Conservation (phyloP, 1,140 invertebrate genomes). For the Magallana ariakensis region DNA sequence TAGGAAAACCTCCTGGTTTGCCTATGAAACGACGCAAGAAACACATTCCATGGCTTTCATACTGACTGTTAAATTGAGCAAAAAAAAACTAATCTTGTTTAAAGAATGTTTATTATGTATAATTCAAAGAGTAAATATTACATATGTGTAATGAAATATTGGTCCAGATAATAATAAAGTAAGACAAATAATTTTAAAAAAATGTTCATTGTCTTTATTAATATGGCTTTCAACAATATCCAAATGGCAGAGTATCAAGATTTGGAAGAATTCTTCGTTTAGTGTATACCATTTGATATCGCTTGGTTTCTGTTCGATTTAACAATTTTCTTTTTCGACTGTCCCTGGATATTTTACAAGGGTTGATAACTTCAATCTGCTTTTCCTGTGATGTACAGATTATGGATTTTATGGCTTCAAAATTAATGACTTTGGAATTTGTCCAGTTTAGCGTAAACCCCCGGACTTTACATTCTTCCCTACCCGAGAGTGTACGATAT, state of each 20-base stretch:
- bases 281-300: slow-evolving; percentile 57
- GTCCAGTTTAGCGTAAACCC: slow-evolving; percentile 56
- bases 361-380: slow-evolving; percentile 51
- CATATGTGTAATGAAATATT: slow-evolving; percentile 10
- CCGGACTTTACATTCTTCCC: slow-evolving; percentile 58
- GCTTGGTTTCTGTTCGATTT: slow-evolving; percentile 53
- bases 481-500: slow-evolving; percentile 51
- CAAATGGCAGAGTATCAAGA: slow-evolving; percentile 55
- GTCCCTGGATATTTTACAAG: slow-evolving; percentile 55
- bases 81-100: slow-evolving; percentile 1
- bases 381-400: slow-evolving; percentile 45
- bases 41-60: slow-evolving; percentile 46
- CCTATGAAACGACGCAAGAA: slow-evolving; percentile 45
- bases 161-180: too few relatives aligned
- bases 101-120: slow-evolving; percentile 33
- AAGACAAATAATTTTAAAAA: too few relatives aligned
- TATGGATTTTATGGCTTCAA: slow-evolving; percentile 47
- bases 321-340: slow-evolving; percentile 50
- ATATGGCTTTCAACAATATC: slow-evolving; percentile 45
- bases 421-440: slow-evolving; percentile 49
- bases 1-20: slow-evolving; percentile 49
- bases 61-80: slow-evolving; percentile 42
- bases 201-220: too few relatives aligned
- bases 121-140: slow-evolving; percentile 30
- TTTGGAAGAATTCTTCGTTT: slow-evolving; percentile 51